These are phyloP conservation scores for Hydropsyche betteni DNA, from an alignment of 2,888 invertebrate species.

Conservation along the genomic window DNA sequence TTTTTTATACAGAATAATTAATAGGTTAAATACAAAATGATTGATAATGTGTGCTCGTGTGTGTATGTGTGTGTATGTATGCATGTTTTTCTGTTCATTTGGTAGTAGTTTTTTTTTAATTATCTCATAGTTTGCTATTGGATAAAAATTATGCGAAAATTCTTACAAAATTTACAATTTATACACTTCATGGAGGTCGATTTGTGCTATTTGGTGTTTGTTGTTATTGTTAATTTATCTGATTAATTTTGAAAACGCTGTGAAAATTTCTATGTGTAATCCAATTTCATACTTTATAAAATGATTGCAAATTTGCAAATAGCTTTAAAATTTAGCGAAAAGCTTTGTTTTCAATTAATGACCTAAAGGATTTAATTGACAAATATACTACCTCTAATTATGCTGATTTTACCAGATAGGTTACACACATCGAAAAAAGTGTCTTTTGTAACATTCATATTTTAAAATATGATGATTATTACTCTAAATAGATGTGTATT, in stretches of 20 bases:
- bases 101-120: too few species aligned
- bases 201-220: conserved; percentile 26
- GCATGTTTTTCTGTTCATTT: background rate
- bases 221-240: conserved; percentile 7
- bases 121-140: background rate
- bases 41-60: conserved; percentile 13
- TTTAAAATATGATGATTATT: background rate
- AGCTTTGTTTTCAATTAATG: conserved; percentile 4
- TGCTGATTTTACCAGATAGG: conserved; percentile 7
- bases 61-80: background rate
- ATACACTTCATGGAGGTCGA: background rate
- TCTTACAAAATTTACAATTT: conserved; percentile 12
- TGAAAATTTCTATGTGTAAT: background rate
- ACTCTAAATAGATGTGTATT: too few species aligned
- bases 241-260: background rate
- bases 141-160: background rate
- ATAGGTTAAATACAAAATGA: conserved; percentile 25
- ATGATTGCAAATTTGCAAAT: background rate
- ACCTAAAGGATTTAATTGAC: conserved; percentile 20
- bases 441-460: background rate
- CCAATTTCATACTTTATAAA: background rate
- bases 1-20: conserved; percentile 27
- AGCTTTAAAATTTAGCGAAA: conserved; percentile 3
- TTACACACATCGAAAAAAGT: background rate
- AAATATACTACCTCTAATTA: conserved; percentile 21